Evolutionary conservation across 2,113 vertebrate species (phyloP).

Genomic region (Edolisoma coerulescens): DNA sequence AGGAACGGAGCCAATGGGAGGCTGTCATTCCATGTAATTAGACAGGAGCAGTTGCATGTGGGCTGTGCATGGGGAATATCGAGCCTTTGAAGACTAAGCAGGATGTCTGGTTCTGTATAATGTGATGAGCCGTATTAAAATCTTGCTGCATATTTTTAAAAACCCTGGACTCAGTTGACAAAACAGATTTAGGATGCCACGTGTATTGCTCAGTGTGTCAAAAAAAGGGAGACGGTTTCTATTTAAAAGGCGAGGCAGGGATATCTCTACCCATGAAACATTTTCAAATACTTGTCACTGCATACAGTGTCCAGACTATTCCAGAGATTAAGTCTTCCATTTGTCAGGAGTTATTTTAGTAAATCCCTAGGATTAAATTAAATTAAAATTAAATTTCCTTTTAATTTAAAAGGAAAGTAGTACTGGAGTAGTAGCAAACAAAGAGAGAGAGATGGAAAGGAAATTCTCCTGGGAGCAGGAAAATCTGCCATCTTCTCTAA

Average conservation of each 20-base stretch:
- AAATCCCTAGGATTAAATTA: neutral
- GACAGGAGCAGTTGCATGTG: neutral
- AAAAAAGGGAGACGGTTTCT: neutral
- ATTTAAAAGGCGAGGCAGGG: neutral
- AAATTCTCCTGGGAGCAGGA: neutral
- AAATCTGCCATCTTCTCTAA: neutral
- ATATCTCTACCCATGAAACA: neutral
- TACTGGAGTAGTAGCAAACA: neutral
- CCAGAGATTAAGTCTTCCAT: neutral
- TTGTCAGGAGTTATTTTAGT: neutral
- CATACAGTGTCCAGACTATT: neutral
- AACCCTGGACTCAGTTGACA: neutral
- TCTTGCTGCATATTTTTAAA: neutral
- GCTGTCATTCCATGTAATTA: neutral
- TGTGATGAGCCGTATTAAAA: constrained; percentile 13
- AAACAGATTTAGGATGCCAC: neutral
- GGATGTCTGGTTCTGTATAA: constrained; percentile 14
- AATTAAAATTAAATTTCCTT: too few species aligned
- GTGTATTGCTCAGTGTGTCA: neutral
- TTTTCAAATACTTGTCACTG: neutral
- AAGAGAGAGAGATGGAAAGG: neutral
- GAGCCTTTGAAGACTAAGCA: constrained; percentile 12
- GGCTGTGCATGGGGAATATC: neutral
- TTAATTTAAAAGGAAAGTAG: too few species aligned
- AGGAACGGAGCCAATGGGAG: neutral